These are phyloP conservation scores for Stegodyphus dumicola DNA, from an alignment of 1,140 invertebrate genomes.

Conservation along the genomic window DNA sequence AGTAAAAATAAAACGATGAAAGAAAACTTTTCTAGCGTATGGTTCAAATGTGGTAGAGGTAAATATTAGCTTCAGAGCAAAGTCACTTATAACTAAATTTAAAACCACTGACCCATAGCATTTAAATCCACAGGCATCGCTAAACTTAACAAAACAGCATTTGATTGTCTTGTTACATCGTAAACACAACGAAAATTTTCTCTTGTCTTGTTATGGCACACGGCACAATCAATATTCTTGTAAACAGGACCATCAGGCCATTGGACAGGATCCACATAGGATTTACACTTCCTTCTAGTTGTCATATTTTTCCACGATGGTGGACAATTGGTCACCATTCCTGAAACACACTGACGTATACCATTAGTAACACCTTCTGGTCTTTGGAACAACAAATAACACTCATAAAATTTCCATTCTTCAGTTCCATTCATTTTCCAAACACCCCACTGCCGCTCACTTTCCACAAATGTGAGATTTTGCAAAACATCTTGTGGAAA, in stretches of 20 bases:
- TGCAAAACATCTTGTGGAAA: constrained; percentile 1
- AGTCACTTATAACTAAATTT: background rate
- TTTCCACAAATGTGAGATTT: constrained; percentile 44
- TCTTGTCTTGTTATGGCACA: constrained; percentile 31
- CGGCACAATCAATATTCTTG: constrained; percentile 34
- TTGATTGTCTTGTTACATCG: background rate
- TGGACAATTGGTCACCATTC: constrained; percentile 27
- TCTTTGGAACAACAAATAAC: constrained; percentile 30
- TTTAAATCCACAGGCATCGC: constrained; percentile 21
- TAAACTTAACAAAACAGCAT: constrained; percentile 4
- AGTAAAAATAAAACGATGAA: too few relatives aligned
- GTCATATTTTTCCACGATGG: constrained; percentile 14
- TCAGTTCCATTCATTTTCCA: background rate
- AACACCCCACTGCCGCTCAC: constrained; percentile 31
- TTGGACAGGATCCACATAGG: constrained; percentile 27
- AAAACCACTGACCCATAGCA: constrained; percentile 22
- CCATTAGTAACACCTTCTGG: background rate
- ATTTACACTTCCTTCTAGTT: constrained; percentile 16
- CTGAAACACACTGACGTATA: constrained; percentile 7
- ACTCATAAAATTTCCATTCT: background rate
- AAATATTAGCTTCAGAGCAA: too few relatives aligned
- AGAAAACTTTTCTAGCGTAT: too few relatives aligned
- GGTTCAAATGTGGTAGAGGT: too few relatives aligned
- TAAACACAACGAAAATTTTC: constrained; percentile 1
- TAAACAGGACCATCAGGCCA: constrained; percentile 17